Conservation (phyloP, 2,113 vertebrate species). For the Amazona guildingii region DNA sequence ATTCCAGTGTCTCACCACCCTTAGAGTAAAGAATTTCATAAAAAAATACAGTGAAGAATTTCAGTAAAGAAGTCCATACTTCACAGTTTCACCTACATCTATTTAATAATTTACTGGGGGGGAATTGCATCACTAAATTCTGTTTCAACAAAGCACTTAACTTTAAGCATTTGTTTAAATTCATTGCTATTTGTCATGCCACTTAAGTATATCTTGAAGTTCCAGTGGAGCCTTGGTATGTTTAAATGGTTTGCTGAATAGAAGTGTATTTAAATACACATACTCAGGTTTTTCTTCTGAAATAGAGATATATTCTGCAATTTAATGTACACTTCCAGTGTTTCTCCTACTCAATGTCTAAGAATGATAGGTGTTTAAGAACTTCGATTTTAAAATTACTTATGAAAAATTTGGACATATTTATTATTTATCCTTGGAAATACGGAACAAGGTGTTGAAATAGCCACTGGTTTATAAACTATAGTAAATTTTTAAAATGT, state of each 20-base stretch:
- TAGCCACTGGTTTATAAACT: not conserved
- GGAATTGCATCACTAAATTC: slow-evolving; percentile 26
- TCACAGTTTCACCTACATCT: slow-evolving; percentile 18
- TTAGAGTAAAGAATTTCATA: too few species aligned
- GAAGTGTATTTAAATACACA: not conserved
- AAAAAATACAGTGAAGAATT: too few species aligned
- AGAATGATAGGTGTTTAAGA: not conserved
- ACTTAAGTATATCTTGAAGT: slow-evolving; percentile 41
- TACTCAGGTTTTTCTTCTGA: not conserved
- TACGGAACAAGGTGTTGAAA: not conserved
- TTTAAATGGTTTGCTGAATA: slow-evolving; percentile 13
- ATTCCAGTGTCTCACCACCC: too few species aligned
- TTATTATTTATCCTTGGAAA: not conserved
- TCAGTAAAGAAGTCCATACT: not conserved
- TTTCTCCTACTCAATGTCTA: not conserved
- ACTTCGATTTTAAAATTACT: not conserved
- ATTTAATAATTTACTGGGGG: slow-evolving; percentile 61
- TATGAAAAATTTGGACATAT: not conserved
- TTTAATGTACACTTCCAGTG: not conserved
- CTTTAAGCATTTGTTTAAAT: slow-evolving; percentile 43
- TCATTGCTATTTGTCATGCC: not conserved
- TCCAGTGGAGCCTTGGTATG: slow-evolving; percentile 7
- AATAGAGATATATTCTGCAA: not conserved
- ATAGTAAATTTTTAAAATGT: not conserved
- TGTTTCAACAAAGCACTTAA: slow-evolving; percentile 51